Conservation (phyloP, 2,113 vertebrate genomes). For the Caranx melampygus region DNA sequence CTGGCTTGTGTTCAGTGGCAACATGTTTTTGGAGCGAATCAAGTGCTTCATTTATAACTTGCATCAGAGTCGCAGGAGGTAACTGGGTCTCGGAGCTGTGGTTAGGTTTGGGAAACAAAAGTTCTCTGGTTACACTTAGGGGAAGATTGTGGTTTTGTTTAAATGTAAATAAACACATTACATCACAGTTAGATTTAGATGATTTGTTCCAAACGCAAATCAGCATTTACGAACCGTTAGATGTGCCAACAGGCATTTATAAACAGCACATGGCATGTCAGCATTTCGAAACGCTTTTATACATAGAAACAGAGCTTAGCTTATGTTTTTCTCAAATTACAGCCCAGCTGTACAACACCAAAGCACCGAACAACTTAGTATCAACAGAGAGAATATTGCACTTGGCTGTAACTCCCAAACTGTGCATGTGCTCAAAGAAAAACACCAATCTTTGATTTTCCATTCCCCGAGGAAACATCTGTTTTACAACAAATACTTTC, state of each 20-base stretch:
- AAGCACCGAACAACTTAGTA: slow-evolving; percentile 38
- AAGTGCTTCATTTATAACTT: too few relatives aligned
- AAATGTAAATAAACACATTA: too few relatives aligned
- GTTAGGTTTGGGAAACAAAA: too few relatives aligned
- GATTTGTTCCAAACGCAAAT: background rate
- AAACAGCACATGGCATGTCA: background rate
- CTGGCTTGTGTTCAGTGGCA: too few relatives aligned
- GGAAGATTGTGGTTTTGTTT: too few relatives aligned
- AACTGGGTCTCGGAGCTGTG: too few relatives aligned
- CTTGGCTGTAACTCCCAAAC: slow-evolving; percentile 45
- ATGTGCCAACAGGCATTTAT: background rate
- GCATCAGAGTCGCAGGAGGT: too few relatives aligned
- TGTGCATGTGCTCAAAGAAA: slow-evolving; percentile 29
- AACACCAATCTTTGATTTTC: slow-evolving; percentile 53
- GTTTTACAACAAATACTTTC: slow-evolving; percentile 52
- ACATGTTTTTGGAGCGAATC: too few relatives aligned
- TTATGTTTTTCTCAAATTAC: slow-evolving; percentile 33
- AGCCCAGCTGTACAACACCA: slow-evolving; percentile 54
- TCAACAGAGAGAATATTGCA: slow-evolving; percentile 54
- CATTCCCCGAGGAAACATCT: slow-evolving; percentile 58
- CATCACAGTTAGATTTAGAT: background rate
- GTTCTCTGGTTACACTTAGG: too few relatives aligned
- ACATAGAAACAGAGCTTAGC: slow-evolving; percentile 13
- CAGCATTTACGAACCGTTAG: background rate
- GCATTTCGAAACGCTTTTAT: background rate